Percentiles rank a stretch among this genome's conserved stretches.
Evolutionary conservation across 2,113 vertebrate species (phyloP).

Genomic region (Erpornis zantholeuca): DNA sequence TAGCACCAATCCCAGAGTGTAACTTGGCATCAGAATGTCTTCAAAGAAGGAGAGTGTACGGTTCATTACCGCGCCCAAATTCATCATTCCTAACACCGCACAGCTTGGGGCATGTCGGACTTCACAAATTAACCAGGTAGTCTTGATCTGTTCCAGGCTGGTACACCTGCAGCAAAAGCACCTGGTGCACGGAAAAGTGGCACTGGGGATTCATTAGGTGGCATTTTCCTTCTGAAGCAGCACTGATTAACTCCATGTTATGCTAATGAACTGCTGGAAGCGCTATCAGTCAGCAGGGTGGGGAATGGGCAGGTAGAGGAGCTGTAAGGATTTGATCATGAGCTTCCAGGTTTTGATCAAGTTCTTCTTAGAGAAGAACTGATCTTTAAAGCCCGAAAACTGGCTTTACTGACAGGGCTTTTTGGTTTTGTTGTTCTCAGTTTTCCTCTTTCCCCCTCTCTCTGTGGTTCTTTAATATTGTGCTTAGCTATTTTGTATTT

Average conservation of each 20-base stretch:
- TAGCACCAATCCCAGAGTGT: not conserved
- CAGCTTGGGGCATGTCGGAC: not conserved
- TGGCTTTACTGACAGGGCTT: not conserved
- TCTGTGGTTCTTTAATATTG: not conserved
- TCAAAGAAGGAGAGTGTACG: not conserved
- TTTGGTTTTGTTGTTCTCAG: not conserved
- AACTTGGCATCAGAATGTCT: not conserved
- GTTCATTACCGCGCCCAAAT: not conserved
- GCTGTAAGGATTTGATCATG: not conserved
- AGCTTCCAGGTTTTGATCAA: not conserved
- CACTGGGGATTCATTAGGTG: not conserved
- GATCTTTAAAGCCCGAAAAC: no score
- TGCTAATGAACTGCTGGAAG: not conserved
- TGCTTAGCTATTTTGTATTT: not conserved
- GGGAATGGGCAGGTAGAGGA: not conserved
- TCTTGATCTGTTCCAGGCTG: not conserved
- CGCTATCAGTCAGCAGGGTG: not conserved
- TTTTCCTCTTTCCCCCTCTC: not conserved
- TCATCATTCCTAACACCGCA: not conserved
- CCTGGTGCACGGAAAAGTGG: not conserved
- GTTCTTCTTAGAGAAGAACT: not conserved
- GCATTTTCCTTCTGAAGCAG: slow-evolving; percentile 8
- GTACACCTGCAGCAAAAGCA: not conserved
- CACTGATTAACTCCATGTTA: not conserved
- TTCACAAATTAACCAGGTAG: not conserved